These are phyloP conservation scores for Odontesthes bonariensis DNA, from an alignment of 2,113 vertebrate genomes.

Conservation along the genomic window DNA sequence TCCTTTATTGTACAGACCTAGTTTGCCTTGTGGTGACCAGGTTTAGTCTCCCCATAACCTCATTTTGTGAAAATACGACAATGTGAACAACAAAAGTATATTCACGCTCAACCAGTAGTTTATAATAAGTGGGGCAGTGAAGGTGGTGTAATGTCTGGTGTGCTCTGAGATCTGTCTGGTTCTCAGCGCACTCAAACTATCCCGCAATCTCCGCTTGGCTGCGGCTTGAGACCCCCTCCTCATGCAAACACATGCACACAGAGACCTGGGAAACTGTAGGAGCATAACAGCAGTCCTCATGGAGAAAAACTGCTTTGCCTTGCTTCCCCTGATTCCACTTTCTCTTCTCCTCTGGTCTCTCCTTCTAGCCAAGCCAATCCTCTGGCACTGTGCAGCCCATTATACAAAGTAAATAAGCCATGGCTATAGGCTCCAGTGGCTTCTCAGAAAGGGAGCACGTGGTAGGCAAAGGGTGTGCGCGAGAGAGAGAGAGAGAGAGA, in stretches of 20 bases:
- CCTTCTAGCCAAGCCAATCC: slow-evolving; percentile 55
- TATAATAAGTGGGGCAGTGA: slow-evolving; percentile 12
- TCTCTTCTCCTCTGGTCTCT: slow-evolving; percentile 51
- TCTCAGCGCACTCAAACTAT: slow-evolving; percentile 26
- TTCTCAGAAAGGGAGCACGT: slow-evolving; percentile 47
- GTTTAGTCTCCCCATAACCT: neutral
- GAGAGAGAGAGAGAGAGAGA: slow-evolving; percentile 35
- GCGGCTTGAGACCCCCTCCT: slow-evolving; percentile 15
- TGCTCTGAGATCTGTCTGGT: slow-evolving; percentile 37
- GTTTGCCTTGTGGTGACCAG: neutral
- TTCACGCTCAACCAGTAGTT: neutral
- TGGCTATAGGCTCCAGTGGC: slow-evolving; percentile 57
- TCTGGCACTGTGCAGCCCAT: slow-evolving; percentile 60
- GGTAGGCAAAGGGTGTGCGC: slow-evolving; percentile 14
- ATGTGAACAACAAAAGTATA: neutral
- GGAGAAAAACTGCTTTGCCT: slow-evolving; percentile 30
- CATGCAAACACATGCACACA: slow-evolving; percentile 26
- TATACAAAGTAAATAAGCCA: slow-evolving; percentile 68
- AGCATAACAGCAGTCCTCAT: slow-evolving; percentile 39
- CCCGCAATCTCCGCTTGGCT: slow-evolving; percentile 40
- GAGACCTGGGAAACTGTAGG: slow-evolving; percentile 42
- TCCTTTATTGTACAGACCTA: neutral
- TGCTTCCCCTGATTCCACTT: slow-evolving; percentile 24
- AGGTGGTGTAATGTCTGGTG: slow-evolving; percentile 42
- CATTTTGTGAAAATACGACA: neutral